Evolutionary conservation across 53 echinoderm and acorn worm genomes (phyloP).

Genomic region (Holothuria scabra): DNA sequence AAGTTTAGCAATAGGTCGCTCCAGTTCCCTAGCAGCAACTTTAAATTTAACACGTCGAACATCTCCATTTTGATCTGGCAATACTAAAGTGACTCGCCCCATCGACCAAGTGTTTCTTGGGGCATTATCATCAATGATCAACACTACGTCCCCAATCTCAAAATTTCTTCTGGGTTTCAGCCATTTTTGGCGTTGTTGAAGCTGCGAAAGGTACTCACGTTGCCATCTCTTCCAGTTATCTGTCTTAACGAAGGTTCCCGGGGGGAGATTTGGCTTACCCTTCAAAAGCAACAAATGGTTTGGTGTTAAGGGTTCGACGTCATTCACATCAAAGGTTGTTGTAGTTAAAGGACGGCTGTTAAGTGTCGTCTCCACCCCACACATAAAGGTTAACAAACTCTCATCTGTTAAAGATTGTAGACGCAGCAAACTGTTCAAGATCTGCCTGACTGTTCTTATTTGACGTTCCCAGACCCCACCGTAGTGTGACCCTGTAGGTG

Average conservation of each 20-base stretch:
- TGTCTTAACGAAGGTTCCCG: too few relatives aligned
- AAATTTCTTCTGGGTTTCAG: conserved; percentile 40
- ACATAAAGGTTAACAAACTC: neutral
- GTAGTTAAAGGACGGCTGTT: conserved; percentile 33
- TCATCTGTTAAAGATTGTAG: neutral
- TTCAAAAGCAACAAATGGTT: conserved; percentile 46
- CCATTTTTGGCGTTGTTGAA: conserved; percentile 70
- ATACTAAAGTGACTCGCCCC: conserved; percentile 39
- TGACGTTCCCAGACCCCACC: too few relatives aligned
- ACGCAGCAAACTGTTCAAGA: too few relatives aligned
- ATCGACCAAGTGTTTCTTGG: conserved; percentile 57
- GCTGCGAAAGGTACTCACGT: too few relatives aligned
- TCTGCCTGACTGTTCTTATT: too few relatives aligned
- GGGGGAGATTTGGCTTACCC: conserved; percentile 35
- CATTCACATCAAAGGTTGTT: neutral
- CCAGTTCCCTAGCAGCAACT: conserved; percentile 13
- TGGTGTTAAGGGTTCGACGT: conserved; percentile 38
- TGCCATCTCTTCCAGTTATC: too few relatives aligned
- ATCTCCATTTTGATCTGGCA: conserved; percentile 45
- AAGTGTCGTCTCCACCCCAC: conserved; percentile 30
- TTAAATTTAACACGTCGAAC: conserved; percentile 60
- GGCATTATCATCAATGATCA: conserved; percentile 53
- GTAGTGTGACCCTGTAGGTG: too few relatives aligned
- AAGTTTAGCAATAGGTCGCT: too few relatives aligned
- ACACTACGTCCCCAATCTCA: conserved; percentile 58